Evolutionary conservation across 2,888 invertebrate genomes (phyloP).

Genomic region (Drosophila differens): DNA sequence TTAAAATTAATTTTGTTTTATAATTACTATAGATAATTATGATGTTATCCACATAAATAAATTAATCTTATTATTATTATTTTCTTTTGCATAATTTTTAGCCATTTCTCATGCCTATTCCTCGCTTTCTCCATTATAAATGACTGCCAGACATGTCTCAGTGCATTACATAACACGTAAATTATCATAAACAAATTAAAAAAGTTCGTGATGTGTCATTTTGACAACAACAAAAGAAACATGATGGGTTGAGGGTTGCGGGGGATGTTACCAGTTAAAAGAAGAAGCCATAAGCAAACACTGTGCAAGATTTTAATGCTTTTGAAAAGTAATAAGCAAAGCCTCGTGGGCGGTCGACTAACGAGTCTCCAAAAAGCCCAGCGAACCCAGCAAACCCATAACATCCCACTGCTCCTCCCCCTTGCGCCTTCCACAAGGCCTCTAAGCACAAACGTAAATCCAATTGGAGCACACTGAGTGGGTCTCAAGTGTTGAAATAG

Average conservation of each 20-base stretch:
- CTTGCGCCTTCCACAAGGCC: conserved; percentile 25
- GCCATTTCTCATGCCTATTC: neutral
- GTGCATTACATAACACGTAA: conserved; percentile 66
- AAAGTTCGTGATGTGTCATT: conserved; percentile 79
- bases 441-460: conserved; percentile 57
- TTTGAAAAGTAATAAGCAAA: conserved; percentile 75
- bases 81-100: conserved; percentile 7
- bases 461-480: conserved; percentile 65
- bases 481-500: conserved; percentile 70
- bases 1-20: neutral
- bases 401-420: neutral
- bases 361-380: conserved; percentile 37
- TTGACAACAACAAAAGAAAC: conserved; percentile 48
- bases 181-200: conserved; percentile 84
- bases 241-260: conserved; percentile 4
- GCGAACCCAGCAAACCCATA: conserved; percentile 18
- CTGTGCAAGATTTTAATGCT: conserved; percentile 60
- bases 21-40: neutral
- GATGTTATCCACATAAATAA: neutral
- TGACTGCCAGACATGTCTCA: conserved; percentile 58
- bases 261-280: conserved; percentile 8
- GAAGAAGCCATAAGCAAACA: conserved; percentile 9
- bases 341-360: conserved; percentile 71
- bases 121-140: conserved; percentile 50
- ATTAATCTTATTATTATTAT: neutral